Evolutionary conservation across 1,140 invertebrate genomes (phyloP).

Genomic region (Hylaeus anthracinus): DNA sequence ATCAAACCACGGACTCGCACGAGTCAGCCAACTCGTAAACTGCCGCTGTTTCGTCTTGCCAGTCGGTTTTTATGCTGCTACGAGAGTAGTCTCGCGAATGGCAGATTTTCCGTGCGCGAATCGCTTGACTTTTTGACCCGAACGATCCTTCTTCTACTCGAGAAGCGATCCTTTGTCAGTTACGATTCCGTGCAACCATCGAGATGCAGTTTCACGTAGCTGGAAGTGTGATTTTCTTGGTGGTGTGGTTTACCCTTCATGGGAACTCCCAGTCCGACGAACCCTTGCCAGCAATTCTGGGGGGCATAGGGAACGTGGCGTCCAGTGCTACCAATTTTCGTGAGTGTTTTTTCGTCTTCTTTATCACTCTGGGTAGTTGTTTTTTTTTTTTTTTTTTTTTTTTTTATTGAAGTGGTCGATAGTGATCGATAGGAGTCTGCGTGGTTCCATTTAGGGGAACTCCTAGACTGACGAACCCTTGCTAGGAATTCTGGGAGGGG

Average conservation of each 20-base stretch:
- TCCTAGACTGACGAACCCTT: no score
- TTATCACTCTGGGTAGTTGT: neutral
- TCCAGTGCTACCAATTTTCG: slow-evolving; percentile 72
- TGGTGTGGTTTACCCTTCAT: slow-evolving; percentile 48
- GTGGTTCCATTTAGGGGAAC: no score
- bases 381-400: no score
- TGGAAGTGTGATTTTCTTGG: slow-evolving; percentile 40
- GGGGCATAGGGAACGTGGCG: slow-evolving; percentile 73
- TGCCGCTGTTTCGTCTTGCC: slow-evolving; percentile 33
- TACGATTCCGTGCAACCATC: neutral
- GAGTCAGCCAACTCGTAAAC: neutral
- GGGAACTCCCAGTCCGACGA: slow-evolving; percentile 52
- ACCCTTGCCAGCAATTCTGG: slow-evolving; percentile 54
- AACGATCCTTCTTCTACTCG: slow-evolving; percentile 24
- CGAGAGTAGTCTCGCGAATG: slow-evolving; percentile 45
- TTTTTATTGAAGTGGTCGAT: no score
- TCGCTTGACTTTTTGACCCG: neutral
- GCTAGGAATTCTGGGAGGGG: no score
- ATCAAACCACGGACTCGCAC: no score
- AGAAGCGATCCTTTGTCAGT: slow-evolving; percentile 31
- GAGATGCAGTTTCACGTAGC: slow-evolving; percentile 42
- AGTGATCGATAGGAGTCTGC: no score
- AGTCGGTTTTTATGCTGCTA: slow-evolving; percentile 69
- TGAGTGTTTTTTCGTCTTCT: slow-evolving; percentile 54
- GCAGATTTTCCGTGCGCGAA: neutral